These are phyloP conservation scores for Tachycineta bicolor DNA, from an alignment of 2,113 vertebrate species.

Conservation along the genomic window DNA sequence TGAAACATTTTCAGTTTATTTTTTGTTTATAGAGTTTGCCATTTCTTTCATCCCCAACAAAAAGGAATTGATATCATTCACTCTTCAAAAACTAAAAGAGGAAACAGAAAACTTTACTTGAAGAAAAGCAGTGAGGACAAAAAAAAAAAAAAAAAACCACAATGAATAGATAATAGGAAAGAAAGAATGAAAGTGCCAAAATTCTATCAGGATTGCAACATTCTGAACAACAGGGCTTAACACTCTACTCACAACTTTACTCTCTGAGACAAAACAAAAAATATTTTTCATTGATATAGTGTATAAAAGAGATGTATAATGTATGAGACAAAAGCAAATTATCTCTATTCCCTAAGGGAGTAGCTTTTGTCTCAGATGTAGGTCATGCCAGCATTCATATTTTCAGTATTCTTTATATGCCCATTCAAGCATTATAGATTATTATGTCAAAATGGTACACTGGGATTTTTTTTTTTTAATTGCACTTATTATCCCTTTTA, in stretches of 20 bases:
- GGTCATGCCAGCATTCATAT: constrained; percentile 51
- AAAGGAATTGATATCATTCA: background rate
- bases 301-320: constrained; percentile 45
- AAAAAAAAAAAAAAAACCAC: background rate
- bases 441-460: constrained; percentile 48
- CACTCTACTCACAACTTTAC: constrained; percentile 12
- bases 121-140: background rate
- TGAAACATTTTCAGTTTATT: background rate
- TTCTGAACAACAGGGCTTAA: background rate
- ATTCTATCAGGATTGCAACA: background rate
- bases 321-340: constrained; percentile 58
- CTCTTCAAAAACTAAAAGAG: background rate
- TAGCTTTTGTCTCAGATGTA: constrained; percentile 57
- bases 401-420: constrained; percentile 50
- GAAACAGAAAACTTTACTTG: background rate
- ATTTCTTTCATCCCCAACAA: background rate
- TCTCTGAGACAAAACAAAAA: constrained; percentile 8
- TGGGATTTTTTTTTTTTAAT: constrained; percentile 39
- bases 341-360: constrained; percentile 58
- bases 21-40: background rate
- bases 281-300: constrained; percentile 32
- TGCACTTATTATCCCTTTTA: constrained; percentile 62
- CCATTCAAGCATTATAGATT: constrained; percentile 57
- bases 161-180: background rate
- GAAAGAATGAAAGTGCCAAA: background rate